Conservation (phyloP, 2,797 vertebrate species). For the Poecilia picta region DNA sequence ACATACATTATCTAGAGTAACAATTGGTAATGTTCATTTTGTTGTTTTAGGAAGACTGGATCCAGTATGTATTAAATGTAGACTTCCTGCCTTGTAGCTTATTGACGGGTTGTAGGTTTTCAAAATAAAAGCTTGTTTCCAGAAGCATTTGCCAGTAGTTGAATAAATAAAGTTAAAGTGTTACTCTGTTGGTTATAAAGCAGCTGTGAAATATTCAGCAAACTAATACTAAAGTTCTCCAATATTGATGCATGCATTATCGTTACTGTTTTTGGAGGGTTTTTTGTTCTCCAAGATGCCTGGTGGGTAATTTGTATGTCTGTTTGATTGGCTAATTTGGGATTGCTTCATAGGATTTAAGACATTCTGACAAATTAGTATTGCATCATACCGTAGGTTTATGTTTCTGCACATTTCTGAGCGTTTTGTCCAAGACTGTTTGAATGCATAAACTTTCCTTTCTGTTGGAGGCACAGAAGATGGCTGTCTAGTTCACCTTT, state of each 20-base stretch:
- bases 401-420: neutral
- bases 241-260: neutral
- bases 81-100: neutral
- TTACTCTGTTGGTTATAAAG: neutral
- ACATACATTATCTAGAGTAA: neutral
- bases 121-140: neutral
- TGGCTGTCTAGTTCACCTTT: constrained; percentile 52
- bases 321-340: neutral
- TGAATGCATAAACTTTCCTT: constrained; percentile 10
- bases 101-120: neutral
- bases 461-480: constrained; percentile 32
- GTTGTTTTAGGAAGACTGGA: neutral
- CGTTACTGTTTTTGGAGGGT: too few relatives aligned
- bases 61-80: neutral
- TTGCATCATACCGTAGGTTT: neutral
- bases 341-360: neutral
- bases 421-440: neutral
- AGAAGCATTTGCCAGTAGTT: neutral
- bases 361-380: neutral
- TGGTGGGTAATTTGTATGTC: too few relatives aligned
- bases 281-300: too few relatives aligned
- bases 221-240: neutral
- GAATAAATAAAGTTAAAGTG: neutral
- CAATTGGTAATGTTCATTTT: neutral
- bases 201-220: neutral